phyloP scores from a whole-genome alignment of 2,888 invertebrate genomes.

The Coecobrya sp. region DNA sequence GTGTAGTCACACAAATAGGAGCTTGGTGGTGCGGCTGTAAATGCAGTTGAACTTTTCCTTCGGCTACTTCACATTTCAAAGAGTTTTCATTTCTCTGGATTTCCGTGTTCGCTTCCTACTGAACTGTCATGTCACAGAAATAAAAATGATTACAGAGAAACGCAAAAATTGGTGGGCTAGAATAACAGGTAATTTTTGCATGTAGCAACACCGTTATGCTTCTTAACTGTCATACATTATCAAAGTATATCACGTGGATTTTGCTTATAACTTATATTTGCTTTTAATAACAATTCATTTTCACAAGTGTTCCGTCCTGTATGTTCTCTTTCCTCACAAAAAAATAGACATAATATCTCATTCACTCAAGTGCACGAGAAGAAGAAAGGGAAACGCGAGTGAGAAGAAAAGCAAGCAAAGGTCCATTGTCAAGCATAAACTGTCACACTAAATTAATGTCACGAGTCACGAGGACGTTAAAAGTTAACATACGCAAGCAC shows the following conservation, averaged over 20 bases:
- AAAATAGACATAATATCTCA: conserved; percentile 66
- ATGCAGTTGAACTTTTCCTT: neutral
- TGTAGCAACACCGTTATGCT: neutral
- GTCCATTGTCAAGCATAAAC: conserved; percentile 76
- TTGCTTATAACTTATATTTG: neutral
- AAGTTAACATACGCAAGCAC: conserved; percentile 26
- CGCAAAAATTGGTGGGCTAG: neutral
- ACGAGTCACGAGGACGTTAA: conserved; percentile 62
- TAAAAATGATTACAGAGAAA: neutral
- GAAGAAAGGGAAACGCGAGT: conserved; percentile 46
- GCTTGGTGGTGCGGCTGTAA: neutral
- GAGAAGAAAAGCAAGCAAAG: conserved; percentile 46
- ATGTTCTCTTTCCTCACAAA: conserved; percentile 18
- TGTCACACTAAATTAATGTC: conserved; percentile 80
- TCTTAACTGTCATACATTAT: conserved; percentile 6
- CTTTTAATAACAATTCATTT: conserved; percentile 34
- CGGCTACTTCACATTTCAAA: neutral
- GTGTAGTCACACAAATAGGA: neutral
- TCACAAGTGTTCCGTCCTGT: conserved; percentile 3
- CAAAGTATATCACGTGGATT: neutral
- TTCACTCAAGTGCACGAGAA: conserved; percentile 53
- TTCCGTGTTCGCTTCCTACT: neutral
- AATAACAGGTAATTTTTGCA: conserved; percentile 4
- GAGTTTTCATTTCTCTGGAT: neutral
- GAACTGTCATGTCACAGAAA: neutral